Evolutionary conservation across 2,797 vertebrate genomes (phyloP).

Genomic region (Pelodytes ibericus): DNA sequence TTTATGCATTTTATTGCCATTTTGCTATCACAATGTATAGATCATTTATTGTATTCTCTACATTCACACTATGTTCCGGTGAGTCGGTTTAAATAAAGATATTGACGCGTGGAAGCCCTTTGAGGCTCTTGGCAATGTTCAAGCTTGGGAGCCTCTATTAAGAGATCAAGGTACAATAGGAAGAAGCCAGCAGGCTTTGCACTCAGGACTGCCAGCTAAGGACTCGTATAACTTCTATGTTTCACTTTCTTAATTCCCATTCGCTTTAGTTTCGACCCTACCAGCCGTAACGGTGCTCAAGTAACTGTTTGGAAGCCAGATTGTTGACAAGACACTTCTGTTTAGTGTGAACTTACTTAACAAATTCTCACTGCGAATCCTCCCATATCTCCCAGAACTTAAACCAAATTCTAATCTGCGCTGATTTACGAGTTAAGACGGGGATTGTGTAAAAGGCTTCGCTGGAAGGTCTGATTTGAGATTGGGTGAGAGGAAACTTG

Average conservation of each 20-base stretch:
- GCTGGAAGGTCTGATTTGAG: too few species aligned
- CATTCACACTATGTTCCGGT: too few species aligned
- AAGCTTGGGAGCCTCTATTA: conserved; percentile 9
- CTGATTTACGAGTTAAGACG: neutral
- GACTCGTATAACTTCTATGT: conserved; percentile 34
- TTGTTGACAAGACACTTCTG: conserved; percentile 51
- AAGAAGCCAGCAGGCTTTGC: conserved; percentile 43
- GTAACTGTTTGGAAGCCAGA: conserved; percentile 47
- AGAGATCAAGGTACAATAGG: conserved; percentile 40
- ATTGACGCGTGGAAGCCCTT: neutral
- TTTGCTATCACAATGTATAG: too few species aligned
- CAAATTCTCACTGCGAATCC: conserved; percentile 41
- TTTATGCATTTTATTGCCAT: too few species aligned
- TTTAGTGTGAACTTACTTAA: conserved; percentile 41
- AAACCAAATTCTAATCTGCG: conserved; percentile 6
- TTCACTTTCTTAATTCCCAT: conserved; percentile 34
- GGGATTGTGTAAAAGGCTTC: too few species aligned
- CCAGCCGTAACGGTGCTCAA: conserved; percentile 42
- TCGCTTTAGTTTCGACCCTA: conserved; percentile 30
- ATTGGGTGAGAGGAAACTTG: too few species aligned
- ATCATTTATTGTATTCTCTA: too few species aligned
- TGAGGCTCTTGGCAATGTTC: conserved; percentile 2
- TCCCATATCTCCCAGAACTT: conserved; percentile 22
- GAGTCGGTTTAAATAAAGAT: neutral
- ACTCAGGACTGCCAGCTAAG: conserved; percentile 39